These are phyloP conservation scores for Ictalurus furcatus DNA, from an alignment of 2,113 vertebrate species.

Conservation along the genomic window DNA sequence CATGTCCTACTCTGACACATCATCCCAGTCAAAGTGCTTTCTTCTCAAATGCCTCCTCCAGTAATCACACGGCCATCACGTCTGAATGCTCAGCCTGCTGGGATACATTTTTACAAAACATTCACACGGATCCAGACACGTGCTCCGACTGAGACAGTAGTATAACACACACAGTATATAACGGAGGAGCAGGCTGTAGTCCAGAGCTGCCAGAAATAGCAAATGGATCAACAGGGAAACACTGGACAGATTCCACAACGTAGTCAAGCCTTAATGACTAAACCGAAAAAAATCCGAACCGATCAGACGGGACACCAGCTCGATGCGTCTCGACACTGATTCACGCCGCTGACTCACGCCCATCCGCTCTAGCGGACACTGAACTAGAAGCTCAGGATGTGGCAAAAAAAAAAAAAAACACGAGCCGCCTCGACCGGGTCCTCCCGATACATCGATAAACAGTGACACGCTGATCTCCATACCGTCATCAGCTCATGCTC, in stretches of 20 bases:
- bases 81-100: conserved; percentile 50
- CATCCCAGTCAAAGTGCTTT: not conserved
- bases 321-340: not conserved
- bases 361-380: not conserved
- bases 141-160: not conserved
- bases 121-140: not conserved
- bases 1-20: not conserved
- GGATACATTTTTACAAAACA: conserved; percentile 32
- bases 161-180: not conserved
- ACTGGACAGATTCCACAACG: conserved; percentile 64
- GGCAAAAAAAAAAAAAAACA: too few relatives aligned
- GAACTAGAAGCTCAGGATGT: not conserved
- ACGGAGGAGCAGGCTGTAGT: conserved; percentile 49
- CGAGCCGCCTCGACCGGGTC: too few relatives aligned
- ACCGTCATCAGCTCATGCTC: not conserved
- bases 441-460: not conserved
- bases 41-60: conserved; percentile 50
- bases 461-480: not conserved
- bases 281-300: conserved; percentile 57
- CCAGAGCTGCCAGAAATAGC: conserved; percentile 66
- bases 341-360: conserved; percentile 25
- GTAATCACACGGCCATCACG: conserved; percentile 55
- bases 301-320: conserved; percentile 46
- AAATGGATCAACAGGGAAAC: conserved; percentile 64
- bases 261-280: conserved; percentile 55